phyloP scores from a whole-genome alignment of 2,113 vertebrate species.

The Tichodroma muraria region DNA sequence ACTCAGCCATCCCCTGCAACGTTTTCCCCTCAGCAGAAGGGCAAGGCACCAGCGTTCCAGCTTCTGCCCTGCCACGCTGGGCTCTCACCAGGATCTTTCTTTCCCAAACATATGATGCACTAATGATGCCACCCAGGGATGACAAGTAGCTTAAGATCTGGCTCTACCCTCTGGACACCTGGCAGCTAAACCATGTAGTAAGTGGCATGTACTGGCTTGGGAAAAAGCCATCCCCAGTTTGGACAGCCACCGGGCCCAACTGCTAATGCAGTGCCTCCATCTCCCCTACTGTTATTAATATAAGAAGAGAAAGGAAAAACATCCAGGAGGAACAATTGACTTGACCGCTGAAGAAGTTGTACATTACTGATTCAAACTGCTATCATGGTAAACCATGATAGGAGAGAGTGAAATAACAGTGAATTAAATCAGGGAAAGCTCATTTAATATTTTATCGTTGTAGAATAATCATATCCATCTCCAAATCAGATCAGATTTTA shows the following conservation, averaged over 20 bases:
- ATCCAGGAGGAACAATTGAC: not conserved
- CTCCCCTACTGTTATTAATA: not conserved
- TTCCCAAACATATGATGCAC: conserved; percentile 51
- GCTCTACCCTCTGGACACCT: conserved; percentile 40
- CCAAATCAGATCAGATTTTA: not conserved
- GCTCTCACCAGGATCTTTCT: not conserved
- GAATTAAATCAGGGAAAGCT: not conserved
- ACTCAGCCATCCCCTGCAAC: rapidly evolving
- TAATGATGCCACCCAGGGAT: conserved; percentile 51
- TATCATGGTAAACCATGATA: not conserved
- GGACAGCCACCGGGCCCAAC: not conserved
- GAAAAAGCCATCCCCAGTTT: conserved; percentile 40
- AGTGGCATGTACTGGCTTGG: not conserved
- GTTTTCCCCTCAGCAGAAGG: not conserved
- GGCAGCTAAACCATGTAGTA: not conserved
- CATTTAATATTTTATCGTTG: not conserved
- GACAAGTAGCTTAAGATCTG: conserved; percentile 58
- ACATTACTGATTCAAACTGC: not conserved
- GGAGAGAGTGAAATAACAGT: not conserved
- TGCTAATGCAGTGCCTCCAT: not conserved
- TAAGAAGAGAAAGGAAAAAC: not conserved
- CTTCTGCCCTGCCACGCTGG: not conserved
- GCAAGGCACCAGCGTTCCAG: not conserved
- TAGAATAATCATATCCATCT: not conserved
- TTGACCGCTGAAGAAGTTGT: not conserved